These are phyloP conservation scores for Limnothrissa miodon DNA, from an alignment of 2,113 vertebrate genomes.

Conservation along the genomic window DNA sequence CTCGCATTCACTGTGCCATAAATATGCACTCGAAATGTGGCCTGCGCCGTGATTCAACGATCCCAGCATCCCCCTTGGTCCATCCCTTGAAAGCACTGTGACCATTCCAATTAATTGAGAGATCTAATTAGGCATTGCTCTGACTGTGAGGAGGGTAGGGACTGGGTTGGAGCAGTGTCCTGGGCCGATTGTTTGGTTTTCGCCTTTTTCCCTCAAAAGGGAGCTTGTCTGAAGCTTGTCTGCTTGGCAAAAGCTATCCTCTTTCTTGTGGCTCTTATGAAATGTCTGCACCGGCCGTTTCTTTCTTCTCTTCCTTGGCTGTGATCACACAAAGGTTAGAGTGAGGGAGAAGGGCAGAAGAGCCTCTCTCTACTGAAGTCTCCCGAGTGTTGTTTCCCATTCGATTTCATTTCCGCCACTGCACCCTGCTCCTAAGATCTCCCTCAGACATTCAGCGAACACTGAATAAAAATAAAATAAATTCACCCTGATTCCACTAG, in stretches of 20 bases:
- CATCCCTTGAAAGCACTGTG: slow-evolving; percentile 11
- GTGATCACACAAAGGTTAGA: slow-evolving; percentile 2
- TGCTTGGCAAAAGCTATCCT: neutral
- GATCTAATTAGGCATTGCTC: slow-evolving; percentile 38
- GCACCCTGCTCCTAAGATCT: neutral
- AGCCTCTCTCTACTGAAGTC: neutral
- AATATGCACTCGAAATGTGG: slow-evolving; percentile 19
- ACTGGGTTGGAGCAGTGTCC: neutral
- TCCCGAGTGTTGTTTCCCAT: neutral
- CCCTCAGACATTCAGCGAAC: neutral
- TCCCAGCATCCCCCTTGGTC: neutral
- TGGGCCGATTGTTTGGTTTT: neutral
- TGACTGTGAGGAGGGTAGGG: slow-evolving; percentile 22
- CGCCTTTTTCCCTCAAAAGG: neutral
- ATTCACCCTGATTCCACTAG: neutral
- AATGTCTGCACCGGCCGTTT: neutral
- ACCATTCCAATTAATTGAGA: slow-evolving; percentile 25
- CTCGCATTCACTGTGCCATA: slow-evolving; percentile 37
- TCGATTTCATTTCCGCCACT: neutral
- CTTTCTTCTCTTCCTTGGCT: neutral
- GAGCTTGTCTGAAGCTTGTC: neutral
- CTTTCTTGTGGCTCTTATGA: neutral
- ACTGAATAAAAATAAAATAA: neutral
- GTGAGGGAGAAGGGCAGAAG: neutral
- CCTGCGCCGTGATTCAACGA: neutral